Conservation (phyloP, 2,888 invertebrate genomes). For the Pycnomerus fuliginosus region DNA sequence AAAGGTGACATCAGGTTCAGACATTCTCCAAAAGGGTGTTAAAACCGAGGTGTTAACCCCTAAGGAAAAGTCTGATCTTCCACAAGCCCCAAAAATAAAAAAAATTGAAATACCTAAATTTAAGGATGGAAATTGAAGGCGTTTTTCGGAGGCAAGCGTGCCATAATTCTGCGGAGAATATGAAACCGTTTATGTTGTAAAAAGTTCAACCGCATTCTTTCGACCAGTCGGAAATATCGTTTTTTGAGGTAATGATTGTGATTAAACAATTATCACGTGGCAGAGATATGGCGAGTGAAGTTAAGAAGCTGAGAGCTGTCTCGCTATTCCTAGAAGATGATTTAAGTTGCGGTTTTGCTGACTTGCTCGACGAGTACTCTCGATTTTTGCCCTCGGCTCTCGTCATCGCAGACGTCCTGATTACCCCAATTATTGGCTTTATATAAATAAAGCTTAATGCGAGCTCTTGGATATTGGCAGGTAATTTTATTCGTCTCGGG, state of each 20-base stretch:
- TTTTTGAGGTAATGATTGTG: not conserved
- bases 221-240: conserved; percentile 11
- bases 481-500: too few species aligned
- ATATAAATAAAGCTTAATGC: too few species aligned
- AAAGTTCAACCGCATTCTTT: conserved; percentile 16
- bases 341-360: conserved; percentile 10
- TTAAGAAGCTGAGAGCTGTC: not conserved
- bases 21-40: too few species aligned
- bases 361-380: conserved; percentile 15
- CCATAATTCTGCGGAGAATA: too few species aligned
- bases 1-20: too few species aligned
- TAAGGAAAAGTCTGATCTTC: too few species aligned
- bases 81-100: too few species aligned
- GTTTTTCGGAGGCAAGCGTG: too few species aligned
- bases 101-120: not conserved
- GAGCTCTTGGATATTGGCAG: too few species aligned
- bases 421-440: conserved; percentile 16
- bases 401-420: conserved; percentile 17
- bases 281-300: too few species aligned
- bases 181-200: conserved; percentile 14
- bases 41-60: too few species aligned
- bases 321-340: conserved; percentile 6
- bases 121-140: not conserved
- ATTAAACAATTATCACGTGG: conserved; percentile 7
- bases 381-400: conserved; percentile 21